These are phyloP conservation scores for Cyrtorhinus lividipennis DNA, from an alignment of 1,140 invertebrate genomes.

Conservation along the genomic window DNA sequence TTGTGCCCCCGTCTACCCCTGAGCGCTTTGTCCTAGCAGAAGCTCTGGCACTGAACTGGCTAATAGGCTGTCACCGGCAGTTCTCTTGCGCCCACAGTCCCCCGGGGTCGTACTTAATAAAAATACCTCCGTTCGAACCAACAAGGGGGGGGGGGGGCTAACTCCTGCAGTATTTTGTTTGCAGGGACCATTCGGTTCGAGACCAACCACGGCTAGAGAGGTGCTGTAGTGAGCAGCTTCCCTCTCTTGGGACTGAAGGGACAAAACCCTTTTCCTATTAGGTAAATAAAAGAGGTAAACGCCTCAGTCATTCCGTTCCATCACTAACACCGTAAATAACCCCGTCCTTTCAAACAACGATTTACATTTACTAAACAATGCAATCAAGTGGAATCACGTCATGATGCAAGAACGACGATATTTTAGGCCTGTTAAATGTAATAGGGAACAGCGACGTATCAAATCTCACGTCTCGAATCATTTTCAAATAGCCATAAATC, in stretches of 20 bases:
- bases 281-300: constrained; percentile 1
- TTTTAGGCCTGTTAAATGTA: too few species aligned
- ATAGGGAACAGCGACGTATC: too few species aligned
- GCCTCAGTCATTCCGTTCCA: not conserved
- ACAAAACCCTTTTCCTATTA: not conserved
- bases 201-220: not conserved
- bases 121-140: not conserved
- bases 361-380: too few species aligned
- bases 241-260: not conserved
- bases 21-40: not conserved
- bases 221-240: not conserved
- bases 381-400: too few species aligned
- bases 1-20: not conserved
- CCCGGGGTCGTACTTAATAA: not conserved
- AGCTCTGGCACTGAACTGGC: constrained; percentile 2
- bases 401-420: too few species aligned
- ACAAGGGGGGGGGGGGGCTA: too few species aligned
- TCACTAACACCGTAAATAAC: too few species aligned
- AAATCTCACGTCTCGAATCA: too few species aligned
- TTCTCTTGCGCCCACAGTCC: not conserved
- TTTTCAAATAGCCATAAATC: too few species aligned
- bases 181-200: not conserved
- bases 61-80: constrained; percentile 6
- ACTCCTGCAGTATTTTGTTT: not conserved
- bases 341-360: too few species aligned